Percentiles rank a stretch among this genome's conserved stretches.
These are phyloP conservation scores for Corythaixoides concolor DNA, from an alignment of 2,113 vertebrate species.

Conservation along the genomic window DNA sequence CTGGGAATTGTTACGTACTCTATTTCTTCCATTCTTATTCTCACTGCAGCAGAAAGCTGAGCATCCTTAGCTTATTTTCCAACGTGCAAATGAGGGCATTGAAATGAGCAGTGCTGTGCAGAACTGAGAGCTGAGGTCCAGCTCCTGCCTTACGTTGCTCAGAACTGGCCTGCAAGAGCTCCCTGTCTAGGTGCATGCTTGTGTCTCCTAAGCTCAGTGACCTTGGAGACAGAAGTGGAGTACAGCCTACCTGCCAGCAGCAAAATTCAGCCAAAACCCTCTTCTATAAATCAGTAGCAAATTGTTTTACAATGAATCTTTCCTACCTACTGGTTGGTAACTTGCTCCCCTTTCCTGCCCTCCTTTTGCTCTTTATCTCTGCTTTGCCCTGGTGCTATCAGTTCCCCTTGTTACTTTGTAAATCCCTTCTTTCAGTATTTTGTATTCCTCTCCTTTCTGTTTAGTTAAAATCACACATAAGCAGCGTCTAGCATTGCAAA, in stretches of 20 bases:
- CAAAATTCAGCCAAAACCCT: neutral
- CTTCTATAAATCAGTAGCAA: neutral
- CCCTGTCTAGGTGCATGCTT: neutral
- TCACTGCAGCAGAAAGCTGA: neutral
- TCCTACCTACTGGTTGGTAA: neutral
- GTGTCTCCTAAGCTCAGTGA: neutral
- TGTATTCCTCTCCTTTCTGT: neutral
- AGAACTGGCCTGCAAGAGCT: neutral
- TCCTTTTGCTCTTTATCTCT: neutral
- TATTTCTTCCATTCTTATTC: neutral
- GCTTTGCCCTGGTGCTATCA: neutral
- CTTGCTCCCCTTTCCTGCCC: neutral
- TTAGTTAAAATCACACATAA: neutral
- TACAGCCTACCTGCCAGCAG: neutral
- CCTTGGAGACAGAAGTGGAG: neutral
- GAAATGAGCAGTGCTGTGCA: neutral
- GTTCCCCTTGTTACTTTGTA: neutral
- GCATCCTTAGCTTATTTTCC: neutral
- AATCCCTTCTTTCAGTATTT: neutral
- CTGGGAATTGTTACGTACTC: neutral
- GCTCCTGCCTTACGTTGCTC: fast-evolving
- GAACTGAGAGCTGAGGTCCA: neutral
- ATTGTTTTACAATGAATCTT: neutral
- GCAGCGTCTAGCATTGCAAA: neutral
- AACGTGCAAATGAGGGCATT: neutral